phyloP scores from a whole-genome alignment of 2,888 invertebrate species.

The Oligia strigilis region DNA sequence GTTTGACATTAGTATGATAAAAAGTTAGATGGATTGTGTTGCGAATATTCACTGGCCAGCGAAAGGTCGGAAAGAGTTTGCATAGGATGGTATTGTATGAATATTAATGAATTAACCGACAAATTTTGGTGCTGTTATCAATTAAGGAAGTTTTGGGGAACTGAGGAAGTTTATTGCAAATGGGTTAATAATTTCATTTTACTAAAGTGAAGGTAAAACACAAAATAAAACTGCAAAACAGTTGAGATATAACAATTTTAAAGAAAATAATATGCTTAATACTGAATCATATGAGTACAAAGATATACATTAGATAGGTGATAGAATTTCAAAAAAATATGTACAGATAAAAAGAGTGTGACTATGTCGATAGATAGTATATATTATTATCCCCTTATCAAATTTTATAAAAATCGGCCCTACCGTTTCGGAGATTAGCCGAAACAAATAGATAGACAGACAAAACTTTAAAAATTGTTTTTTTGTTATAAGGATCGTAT shows the following conservation, averaged over 20 bases:
- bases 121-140: conserved; percentile 61
- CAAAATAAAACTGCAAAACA: not conserved
- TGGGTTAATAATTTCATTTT: conserved; percentile 25
- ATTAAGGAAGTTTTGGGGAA: conserved; percentile 55
- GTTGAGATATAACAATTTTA: not conserved
- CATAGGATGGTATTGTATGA: conserved; percentile 65
- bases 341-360: not conserved
- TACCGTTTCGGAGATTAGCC: not conserved
- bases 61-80: conserved; percentile 62
- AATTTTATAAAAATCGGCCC: not conserved
- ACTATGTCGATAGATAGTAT: not conserved
- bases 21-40: conserved; percentile 69
- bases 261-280: not conserved
- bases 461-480: not conserved
- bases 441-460: not conserved
- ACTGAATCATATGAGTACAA: not conserved
- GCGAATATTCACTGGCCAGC: conserved; percentile 65
- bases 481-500: not conserved
- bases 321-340: not conserved
- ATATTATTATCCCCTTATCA: not conserved
- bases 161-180: conserved; percentile 36
- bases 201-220: not conserved
- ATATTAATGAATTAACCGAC: conserved; percentile 66
- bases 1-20: conserved; percentile 72
- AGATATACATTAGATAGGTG: not conserved